A percentile compares a stretch with the other conserved stretches of the same genome.
These are phyloP conservation scores for Watsonalla binaria DNA, from an alignment of 2,888 invertebrate species.

Conservation along the genomic window DNA sequence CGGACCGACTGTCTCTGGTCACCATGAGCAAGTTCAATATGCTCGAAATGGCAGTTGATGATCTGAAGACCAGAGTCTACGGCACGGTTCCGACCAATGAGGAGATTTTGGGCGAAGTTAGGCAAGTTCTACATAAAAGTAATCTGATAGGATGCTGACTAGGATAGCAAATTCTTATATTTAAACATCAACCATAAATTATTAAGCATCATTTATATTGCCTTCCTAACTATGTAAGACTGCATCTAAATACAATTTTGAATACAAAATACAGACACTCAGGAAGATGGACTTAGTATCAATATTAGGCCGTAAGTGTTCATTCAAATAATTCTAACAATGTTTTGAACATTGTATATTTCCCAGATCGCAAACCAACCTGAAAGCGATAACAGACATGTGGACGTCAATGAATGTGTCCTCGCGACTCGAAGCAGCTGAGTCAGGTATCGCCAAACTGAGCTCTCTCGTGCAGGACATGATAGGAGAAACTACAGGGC, in stretches of 20 bases:
- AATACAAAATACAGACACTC: no score
- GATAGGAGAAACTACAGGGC: constrained; percentile 50
- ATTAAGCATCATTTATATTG: no score
- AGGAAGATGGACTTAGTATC: no score
- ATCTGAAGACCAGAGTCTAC: constrained; percentile 58
- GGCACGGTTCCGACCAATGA: constrained; percentile 65
- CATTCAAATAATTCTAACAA: no score
- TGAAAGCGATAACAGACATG: constrained; percentile 79
- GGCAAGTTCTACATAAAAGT: constrained; percentile 27
- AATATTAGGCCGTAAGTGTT: no score
- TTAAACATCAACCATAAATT: no score
- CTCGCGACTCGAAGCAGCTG: constrained; percentile 81
- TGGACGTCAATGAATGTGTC: constrained; percentile 81
- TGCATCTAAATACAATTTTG: no score
- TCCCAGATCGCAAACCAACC: constrained; percentile 59
- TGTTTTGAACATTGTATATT: neutral
- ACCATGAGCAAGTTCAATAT: constrained; percentile 65
- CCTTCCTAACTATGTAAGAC: no score
- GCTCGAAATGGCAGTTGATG: constrained; percentile 52
- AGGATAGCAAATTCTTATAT: no score
- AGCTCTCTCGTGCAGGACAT: constrained; percentile 79
- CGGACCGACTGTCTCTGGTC: constrained; percentile 62
- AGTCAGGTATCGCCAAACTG: constrained; percentile 80
- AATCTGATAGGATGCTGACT: no score
- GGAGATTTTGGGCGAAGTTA: constrained; percentile 61